Evolutionary conservation across 2,797 vertebrate species (phyloP).

Genomic region (Cyclura pinguis): DNA sequence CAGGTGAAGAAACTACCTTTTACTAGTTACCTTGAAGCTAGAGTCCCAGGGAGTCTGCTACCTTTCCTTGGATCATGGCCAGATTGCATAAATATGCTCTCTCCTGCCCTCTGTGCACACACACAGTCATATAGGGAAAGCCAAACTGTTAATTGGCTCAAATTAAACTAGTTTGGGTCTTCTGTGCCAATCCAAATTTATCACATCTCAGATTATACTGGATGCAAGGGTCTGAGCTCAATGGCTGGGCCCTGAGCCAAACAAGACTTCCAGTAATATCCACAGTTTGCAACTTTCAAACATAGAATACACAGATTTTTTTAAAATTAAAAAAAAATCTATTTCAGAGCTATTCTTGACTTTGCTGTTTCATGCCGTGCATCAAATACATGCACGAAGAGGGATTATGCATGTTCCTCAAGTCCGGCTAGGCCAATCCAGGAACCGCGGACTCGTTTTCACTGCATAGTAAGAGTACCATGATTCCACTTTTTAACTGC

Average conservation of each 20-base stretch:
- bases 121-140: neutral
- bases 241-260: neutral
- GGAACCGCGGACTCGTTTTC: neutral
- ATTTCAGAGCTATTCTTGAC: too few relatives aligned
- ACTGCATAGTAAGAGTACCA: too few relatives aligned
- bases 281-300: too few relatives aligned
- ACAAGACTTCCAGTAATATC: neutral
- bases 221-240: neutral
- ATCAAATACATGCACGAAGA: neutral
- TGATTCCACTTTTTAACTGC: too few relatives aligned
- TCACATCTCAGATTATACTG: neutral
- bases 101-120: too few relatives aligned
- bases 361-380: too few relatives aligned
- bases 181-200: too few relatives aligned
- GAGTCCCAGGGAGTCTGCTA: neutral
- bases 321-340: too few relatives aligned
- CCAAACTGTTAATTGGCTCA: neutral
- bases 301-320: too few relatives aligned
- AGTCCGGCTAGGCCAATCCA: neutral
- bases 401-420: too few relatives aligned
- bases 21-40: neutral
- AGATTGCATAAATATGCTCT: neutral
- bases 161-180: too few relatives aligned
- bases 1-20: constrained; percentile 31
- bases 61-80: neutral